Base-by-base conservation (phyloP, 2,113 vertebrate species). In the Pterocles orientalis region DNA sequence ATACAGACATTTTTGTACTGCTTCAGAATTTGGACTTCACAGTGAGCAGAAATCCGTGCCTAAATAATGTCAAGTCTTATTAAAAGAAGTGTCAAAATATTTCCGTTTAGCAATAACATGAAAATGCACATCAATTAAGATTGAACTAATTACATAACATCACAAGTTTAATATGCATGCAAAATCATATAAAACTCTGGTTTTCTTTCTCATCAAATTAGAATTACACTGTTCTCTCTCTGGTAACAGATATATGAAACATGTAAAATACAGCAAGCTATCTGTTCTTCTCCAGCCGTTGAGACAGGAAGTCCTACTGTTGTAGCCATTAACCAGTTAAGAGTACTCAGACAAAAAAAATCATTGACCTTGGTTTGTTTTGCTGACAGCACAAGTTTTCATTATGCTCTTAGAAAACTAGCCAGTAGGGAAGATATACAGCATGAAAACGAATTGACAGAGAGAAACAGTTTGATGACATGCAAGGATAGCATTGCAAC, bases 361-460 rank as follows among this genome's bases (percentile, higher is more conserved):
- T 33, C 25, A 96, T 82, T 66, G 72, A 7, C 79, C 85, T 95
- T 25, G 29, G 65, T 53, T 53, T 76, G 33, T 80, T 95, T 80
- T 90, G 48, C 82, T 82, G 90, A 60, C 34, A 94, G 70, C 12
- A 87, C 61, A 87, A 71, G n/a, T 86, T 92, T 93, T 84, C 72
- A 78, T 14, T 28, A 43, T 36, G n/a, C 18, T 81, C 23, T 43
- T 77, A 78, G 51, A 82, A 72, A 95, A 93, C 29, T 28, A 91
- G 24, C 39, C 11, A 36, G 47, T 28, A 81, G 47, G 47, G 60
- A 94, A 86, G 64, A 92, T 43, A 58, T 0, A 83, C 28, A 72
- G 66, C 60, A 60, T 1, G 3, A 71, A 81, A 95, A 88, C 23
- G 89, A 91, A 94, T 4, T 65, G 58, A 56, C 28, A 75, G 20